These are phyloP conservation scores for Manacus vitellinus DNA, from an alignment of 2,113 vertebrate genomes.

Conservation along the genomic window DNA sequence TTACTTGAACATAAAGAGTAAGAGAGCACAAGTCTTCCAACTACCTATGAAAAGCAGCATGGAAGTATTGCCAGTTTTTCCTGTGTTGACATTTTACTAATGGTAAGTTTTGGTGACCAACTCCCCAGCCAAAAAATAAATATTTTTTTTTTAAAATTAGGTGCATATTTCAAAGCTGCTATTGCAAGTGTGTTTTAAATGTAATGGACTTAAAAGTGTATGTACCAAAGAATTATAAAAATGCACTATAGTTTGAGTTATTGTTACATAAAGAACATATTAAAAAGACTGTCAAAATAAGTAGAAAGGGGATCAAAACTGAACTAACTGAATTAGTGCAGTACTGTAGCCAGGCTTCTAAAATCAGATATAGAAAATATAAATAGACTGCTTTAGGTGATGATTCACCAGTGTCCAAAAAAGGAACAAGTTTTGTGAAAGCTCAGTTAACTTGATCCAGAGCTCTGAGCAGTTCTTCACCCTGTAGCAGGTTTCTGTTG, in stretches of 20 bases:
- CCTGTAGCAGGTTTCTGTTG: slow-evolving; percentile 91
- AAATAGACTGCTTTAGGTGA: slow-evolving; percentile 87
- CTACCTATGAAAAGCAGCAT: slow-evolving; percentile 65
- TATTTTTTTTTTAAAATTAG: slow-evolving; percentile 57
- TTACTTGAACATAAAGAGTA: slow-evolving; percentile 61
- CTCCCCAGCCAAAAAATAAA: slow-evolving; percentile 80
- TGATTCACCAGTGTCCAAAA: slow-evolving; percentile 89
- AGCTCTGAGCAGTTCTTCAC: slow-evolving; percentile 92
- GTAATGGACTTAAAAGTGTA: slow-evolving; percentile 71
- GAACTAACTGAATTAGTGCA: slow-evolving; percentile 82
- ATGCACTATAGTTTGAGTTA: slow-evolving; percentile 64
- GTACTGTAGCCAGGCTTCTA: slow-evolving; percentile 87
- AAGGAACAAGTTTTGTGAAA: slow-evolving; percentile 78
- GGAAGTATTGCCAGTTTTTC: slow-evolving; percentile 71
- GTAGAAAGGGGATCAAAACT: slow-evolving; percentile 77
- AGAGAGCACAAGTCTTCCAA: slow-evolving; percentile 68
- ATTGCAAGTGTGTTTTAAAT: slow-evolving; percentile 73
- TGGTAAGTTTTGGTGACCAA: slow-evolving; percentile 73
- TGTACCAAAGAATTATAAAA: slow-evolving; percentile 75
- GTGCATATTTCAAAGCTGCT: slow-evolving; percentile 79
- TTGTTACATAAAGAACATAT: slow-evolving; percentile 68
- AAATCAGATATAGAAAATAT: slow-evolving; percentile 89
- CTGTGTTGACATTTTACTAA: slow-evolving; percentile 69
- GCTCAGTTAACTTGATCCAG: slow-evolving; percentile 95
- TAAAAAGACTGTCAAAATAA: slow-evolving; percentile 76